Evolutionary conservation across 2,888 invertebrate genomes (phyloP), one percentile per base, ranked within the genome.

Genomic region (Hemaris fuciformis): DNA sequence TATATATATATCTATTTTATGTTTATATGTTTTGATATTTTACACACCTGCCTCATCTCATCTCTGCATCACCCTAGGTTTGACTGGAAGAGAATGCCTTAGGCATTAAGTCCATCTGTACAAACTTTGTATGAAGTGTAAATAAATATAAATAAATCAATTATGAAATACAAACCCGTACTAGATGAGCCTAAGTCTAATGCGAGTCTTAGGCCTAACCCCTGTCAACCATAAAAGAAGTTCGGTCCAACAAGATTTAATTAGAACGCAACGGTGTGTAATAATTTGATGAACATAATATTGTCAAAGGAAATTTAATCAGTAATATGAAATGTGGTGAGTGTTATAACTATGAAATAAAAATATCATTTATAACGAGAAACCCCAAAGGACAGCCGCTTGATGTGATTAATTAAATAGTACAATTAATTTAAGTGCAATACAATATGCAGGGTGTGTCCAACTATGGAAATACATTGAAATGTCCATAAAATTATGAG

Each of bases 381-480:
- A 79, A 81, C 76, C 76, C 77, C 74, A 74, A 68, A 68, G 74
- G 77, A 74, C 76, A 78, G 79, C 79, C 78, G 80, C 82, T 84
- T 80, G 76, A 79, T 81, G 74, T 83, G 77, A 85, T 85, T 84
- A 85, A 87, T 86, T 87, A 81, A 84, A 82, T 81, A 70, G 73
- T 70, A 79, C 61, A 85, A 86, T 87, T 84, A 85, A 86, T 85
- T 76, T 78, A 81, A 83, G 79, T 79, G 79, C 77, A 76, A 79
- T 83, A 81, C 43, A 53, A 53, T 18, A 31, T 53, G 53, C 31
- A 31, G 15, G 53, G 27, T 15, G 53, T 10, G 53, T 10, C 18
- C 27, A 18, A 10, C 10, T 31, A 31, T 27, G 53, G 0, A 27
- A 53, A 38, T 38, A 38, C 8, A 48, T 23, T 46, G 45, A 46